Base-by-base conservation (phyloP, 2,888 invertebrate genomes). In the Phasia obesa region DNA sequence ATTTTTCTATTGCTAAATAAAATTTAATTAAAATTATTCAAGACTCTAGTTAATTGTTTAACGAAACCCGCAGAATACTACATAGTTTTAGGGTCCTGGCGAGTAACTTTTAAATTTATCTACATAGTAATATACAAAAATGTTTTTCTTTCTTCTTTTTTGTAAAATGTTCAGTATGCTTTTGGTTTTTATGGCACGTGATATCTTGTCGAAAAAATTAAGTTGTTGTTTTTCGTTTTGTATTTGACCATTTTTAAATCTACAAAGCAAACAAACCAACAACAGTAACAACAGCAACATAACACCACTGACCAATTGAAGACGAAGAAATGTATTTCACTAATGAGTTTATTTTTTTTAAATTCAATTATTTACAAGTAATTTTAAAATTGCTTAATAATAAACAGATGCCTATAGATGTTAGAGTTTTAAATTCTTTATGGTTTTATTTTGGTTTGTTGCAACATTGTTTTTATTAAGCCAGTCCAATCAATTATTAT, bases 161-260 rank as follows among this genome's bases (percentile, higher is more conserved):
- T 31, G 42, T 67, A 67, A 76, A 62, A 83, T 83, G 79, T 79
- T 79, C 83, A 83, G 71, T 83, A 75, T 79, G 70, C 71, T 75
- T 83, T 83, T 75, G 70, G 64, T 65, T 65, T 79, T 53, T 57
- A 64, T 79, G 83, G 83, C 83, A 83, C 83, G 83, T 83, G 83
- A 83, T 83, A 79, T 71, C 71, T 75, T 79, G 75, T 60, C 71
- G 59, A 71, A 75, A 65, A 73, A 74, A 84, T 81, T 74, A 77
- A 80, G 69, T 77, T 81, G 77, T 60, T 80, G 70, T 57, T 67
- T 64, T 49, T 53, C 31, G 21, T 31, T 53, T 59, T 71, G 42
- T 69, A 55, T 67, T 71, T 75, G 67, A 38, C 64, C 81, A 81
- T 74, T 70, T 76, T 64, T 6, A 55, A 73, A 73, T 27, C 38